Percentiles rank a stretch among this genome's conserved stretches.
Conservation (phyloP, 2,113 vertebrate species). For the Dicentrarchus labrax region DNA sequence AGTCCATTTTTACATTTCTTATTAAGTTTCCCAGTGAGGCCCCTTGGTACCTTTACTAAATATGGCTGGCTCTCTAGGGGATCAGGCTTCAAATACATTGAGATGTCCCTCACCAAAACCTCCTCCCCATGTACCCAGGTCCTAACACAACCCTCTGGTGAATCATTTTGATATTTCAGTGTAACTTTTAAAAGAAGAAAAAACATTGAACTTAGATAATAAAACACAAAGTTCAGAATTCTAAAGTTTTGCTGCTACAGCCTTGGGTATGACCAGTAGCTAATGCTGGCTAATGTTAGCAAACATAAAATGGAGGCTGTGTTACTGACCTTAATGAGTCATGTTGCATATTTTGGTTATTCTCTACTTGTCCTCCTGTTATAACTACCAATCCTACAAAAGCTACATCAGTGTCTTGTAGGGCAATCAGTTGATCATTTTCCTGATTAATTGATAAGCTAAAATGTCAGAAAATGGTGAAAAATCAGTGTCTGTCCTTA, state of each 20-base stretch:
- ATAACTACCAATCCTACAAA: too few species aligned
- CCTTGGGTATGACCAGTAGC: neutral
- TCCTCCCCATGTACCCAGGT: conserved; percentile 5
- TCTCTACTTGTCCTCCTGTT: neutral
- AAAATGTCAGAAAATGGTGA: too few species aligned
- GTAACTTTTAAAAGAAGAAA: neutral
- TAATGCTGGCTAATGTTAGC: neutral
- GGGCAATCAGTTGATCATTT: too few species aligned
- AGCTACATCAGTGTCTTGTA: neutral
- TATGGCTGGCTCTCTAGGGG: conserved; percentile 73
- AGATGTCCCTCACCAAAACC: conserved; percentile 37
- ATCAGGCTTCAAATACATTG: conserved; percentile 38
- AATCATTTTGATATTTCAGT: neutral
- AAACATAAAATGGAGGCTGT: neutral
- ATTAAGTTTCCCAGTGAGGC: conserved; percentile 69
- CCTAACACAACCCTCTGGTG: neutral
- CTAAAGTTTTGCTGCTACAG: neutral
- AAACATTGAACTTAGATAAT: neutral
- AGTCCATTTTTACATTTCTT: conserved; percentile 70
- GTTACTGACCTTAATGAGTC: neutral
- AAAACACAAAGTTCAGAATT: neutral
- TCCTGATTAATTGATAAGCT: too few species aligned
- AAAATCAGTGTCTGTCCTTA: too few species aligned
- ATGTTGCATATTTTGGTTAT: neutral
- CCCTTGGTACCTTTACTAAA: conserved; percentile 72